Conservation (phyloP, 2,888 invertebrate genomes). For the Brachyptera risi region DNA sequence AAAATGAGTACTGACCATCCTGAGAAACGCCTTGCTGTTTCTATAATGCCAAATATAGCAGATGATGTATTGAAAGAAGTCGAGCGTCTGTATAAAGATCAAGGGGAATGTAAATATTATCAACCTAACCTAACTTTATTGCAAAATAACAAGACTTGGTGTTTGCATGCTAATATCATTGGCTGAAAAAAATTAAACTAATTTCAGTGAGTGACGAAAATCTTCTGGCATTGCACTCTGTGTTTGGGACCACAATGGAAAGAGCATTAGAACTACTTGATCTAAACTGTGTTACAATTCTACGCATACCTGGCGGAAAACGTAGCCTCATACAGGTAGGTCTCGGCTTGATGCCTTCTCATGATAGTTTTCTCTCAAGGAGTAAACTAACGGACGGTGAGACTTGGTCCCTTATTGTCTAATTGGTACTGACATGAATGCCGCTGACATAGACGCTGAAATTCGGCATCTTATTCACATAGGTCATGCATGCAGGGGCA, state of each 20-base stretch:
- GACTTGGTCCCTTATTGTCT: no score
- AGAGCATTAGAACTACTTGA: conserved; percentile 31
- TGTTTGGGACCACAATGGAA: conserved; percentile 30
- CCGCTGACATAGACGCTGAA: no score
- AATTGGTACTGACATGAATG: no score
- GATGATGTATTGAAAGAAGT: conserved; percentile 17
- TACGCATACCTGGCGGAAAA: conserved; percentile 18
- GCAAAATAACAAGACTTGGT: not conserved
- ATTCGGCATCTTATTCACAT: no score
- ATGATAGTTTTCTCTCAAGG: no score
- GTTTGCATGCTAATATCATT: not conserved
- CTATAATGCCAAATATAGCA: conserved; percentile 1
- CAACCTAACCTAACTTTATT: not conserved
- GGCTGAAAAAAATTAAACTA: not conserved
- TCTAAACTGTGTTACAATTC: conserved; percentile 24
- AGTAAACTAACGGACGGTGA: no score
- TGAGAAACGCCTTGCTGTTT: not conserved
- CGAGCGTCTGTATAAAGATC: conserved; percentile 11
- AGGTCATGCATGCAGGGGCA: no score
- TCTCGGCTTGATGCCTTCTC: not conserved
- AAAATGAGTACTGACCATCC: not conserved
- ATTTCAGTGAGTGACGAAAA: conserved; percentile 29
- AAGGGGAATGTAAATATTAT: conserved; percentile 9
- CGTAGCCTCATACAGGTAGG: conserved; percentile 28
- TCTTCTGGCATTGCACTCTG: conserved; percentile 28